Evolutionary conservation across 2,797 vertebrate genomes (phyloP).

Genomic region (Xiphorhynchus erythropygius): DNA sequence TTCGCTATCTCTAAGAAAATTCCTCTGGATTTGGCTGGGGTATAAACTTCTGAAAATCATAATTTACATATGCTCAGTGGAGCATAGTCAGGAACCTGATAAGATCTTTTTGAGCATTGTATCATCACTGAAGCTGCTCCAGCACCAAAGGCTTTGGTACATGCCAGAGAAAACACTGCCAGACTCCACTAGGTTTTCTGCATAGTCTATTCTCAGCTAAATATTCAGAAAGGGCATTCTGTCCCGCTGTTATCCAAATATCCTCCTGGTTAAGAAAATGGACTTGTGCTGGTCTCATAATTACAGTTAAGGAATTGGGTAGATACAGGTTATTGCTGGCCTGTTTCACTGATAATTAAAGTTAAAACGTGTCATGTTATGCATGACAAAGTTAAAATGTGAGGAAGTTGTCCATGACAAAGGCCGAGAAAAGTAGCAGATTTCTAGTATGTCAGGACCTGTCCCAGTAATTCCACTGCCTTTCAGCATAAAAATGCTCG

Average conservation of each 20-base stretch:
- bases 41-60: not conserved
- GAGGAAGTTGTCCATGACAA: not conserved
- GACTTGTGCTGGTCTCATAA: not conserved
- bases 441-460: not conserved
- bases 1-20: not conserved
- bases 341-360: not conserved
- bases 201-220: not conserved
- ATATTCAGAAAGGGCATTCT: not conserved
- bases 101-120: not conserved
- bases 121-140: not conserved
- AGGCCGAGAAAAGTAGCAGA: not conserved
- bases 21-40: not conserved
- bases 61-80: not conserved
- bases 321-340: not conserved
- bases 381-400: fast-evolving
- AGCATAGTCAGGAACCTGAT: not conserved
- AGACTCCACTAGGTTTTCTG: not conserved
- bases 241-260: not conserved
- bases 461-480: not conserved
- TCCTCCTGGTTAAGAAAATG: not conserved
- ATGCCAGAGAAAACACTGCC: not conserved
- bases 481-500: not conserved
- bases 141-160: not conserved
- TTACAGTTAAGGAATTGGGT: not conserved
- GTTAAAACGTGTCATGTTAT: not conserved